phyloP scores from a whole-genome alignment of 2,113 vertebrate genomes.

The Rhinogobius similis region DNA sequence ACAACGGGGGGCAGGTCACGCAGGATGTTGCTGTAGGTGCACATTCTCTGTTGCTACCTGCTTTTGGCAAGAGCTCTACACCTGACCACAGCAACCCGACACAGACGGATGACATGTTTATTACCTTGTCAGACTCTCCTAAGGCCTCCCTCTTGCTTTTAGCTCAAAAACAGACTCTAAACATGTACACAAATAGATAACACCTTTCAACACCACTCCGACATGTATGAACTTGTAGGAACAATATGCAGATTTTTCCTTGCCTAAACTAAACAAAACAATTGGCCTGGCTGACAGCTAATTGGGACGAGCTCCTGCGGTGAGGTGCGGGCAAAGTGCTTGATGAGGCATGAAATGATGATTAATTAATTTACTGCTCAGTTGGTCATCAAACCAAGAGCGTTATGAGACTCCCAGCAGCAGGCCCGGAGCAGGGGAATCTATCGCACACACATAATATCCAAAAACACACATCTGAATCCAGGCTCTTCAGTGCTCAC shows the following conservation, averaged over 20 bases:
- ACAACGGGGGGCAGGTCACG: constrained; percentile 60
- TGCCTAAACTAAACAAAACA: constrained; percentile 88
- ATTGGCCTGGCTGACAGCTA: constrained; percentile 89
- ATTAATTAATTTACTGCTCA: constrained; percentile 99
- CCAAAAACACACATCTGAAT: constrained; percentile 29
- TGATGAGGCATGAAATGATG: constrained; percentile 99
- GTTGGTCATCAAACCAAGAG: constrained; percentile 96
- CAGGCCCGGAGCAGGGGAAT: constrained; percentile 76
- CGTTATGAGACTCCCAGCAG: constrained; percentile 96
- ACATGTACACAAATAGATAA: constrained; percentile 4
- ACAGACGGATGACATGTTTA: constrained; percentile 96
- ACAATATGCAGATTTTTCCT: neutral
- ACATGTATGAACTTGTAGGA: constrained; percentile 6
- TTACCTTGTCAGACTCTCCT: constrained; percentile 89
- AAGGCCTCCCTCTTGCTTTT: constrained; percentile 29
- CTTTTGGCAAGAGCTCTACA: constrained; percentile 75
- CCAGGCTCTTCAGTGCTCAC: constrained; percentile 16
- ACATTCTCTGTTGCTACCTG: constrained; percentile 67
- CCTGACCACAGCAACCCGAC: constrained; percentile 81
- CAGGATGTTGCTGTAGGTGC: constrained; percentile 68
- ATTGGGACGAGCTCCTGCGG: constrained; percentile 84
- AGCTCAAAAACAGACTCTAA: constrained; percentile 3
- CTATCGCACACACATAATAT: constrained; percentile 12
- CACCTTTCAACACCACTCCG: neutral
- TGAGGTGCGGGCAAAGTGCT: constrained; percentile 89